Evolutionary conservation across 2,113 vertebrate genomes (phyloP).

Genomic region (Ariopsis seemanni): DNA sequence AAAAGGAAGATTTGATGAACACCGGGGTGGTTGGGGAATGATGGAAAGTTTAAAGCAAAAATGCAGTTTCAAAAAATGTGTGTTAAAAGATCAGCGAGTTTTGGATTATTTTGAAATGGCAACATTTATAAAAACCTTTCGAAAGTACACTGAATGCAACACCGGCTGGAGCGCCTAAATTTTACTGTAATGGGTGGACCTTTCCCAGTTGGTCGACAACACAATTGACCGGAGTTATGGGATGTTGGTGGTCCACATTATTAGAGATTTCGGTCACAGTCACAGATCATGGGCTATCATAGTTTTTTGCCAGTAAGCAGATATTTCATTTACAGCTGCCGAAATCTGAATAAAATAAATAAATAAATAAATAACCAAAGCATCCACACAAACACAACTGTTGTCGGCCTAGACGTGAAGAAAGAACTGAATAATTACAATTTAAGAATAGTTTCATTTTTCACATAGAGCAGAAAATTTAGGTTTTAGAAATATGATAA

Average conservation of each 20-base stretch:
- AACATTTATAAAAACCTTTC: not conserved
- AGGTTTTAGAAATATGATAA: not conserved
- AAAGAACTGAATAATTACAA: not conserved
- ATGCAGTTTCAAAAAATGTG: not conserved
- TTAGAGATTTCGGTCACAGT: not conserved
- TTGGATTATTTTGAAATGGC: not conserved
- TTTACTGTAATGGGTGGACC: not conserved
- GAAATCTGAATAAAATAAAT: not conserved
- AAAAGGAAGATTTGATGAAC: slow-evolving; percentile 14
- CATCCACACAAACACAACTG: not conserved
- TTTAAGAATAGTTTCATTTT: not conserved
- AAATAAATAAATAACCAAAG: not conserved
- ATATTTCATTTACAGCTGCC: not conserved
- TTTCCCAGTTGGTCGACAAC: not conserved
- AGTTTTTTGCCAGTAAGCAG: not conserved
- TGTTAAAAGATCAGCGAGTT: not conserved
- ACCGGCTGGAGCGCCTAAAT: not conserved
- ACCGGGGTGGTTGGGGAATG: not conserved
- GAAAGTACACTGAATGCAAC: too few relatives aligned
- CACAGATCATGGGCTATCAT: not conserved
- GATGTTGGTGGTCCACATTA: not conserved
- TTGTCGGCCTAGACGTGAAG: not conserved
- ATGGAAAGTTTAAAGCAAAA: not conserved
- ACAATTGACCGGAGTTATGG: not conserved
- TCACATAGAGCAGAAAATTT: not conserved